phyloP scores from a whole-genome alignment of 2,797 vertebrate species.

The Platalea minor region DNA sequence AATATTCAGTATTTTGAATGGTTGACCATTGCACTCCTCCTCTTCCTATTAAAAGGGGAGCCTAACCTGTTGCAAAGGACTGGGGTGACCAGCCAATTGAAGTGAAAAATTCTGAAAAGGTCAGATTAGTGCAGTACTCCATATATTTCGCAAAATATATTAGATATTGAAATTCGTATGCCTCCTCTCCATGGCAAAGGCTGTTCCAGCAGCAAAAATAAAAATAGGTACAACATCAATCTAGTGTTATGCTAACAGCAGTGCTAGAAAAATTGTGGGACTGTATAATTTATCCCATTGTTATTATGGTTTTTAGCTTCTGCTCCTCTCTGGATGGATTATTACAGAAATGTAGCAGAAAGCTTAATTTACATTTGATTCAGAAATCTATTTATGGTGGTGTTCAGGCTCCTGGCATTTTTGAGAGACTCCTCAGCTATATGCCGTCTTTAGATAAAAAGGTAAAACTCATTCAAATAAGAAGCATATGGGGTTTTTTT shows the following conservation, averaged over 20 bases:
- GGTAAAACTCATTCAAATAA: slow-evolving; percentile 48
- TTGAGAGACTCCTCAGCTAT: not conserved
- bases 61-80: slow-evolving; percentile 48
- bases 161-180: not conserved
- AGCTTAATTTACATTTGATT: slow-evolving; percentile 33
- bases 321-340: slow-evolving; percentile 19
- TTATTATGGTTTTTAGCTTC: slow-evolving; percentile 14
- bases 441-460: slow-evolving; percentile 33
- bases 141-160: slow-evolving; percentile 19
- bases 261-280: not conserved
- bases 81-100: slow-evolving; percentile 46
- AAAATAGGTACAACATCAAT: slow-evolving; percentile 44
- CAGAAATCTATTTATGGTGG: slow-evolving; percentile 21
- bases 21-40: slow-evolving; percentile 65
- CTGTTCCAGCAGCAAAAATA: slow-evolving; percentile 37
- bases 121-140: slow-evolving; percentile 50
- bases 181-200: not conserved
- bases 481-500: slow-evolving; percentile 26
- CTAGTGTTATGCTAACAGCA: not conserved
- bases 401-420: not conserved
- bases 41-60: slow-evolving; percentile 59
- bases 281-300: slow-evolving; percentile 23
- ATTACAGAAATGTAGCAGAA: slow-evolving; percentile 25
- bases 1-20: slow-evolving; percentile 70
- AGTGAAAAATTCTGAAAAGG: slow-evolving; percentile 73